Conservation (phyloP, 2,113 vertebrate species). For the Ginglymostoma cirratum region DNA sequence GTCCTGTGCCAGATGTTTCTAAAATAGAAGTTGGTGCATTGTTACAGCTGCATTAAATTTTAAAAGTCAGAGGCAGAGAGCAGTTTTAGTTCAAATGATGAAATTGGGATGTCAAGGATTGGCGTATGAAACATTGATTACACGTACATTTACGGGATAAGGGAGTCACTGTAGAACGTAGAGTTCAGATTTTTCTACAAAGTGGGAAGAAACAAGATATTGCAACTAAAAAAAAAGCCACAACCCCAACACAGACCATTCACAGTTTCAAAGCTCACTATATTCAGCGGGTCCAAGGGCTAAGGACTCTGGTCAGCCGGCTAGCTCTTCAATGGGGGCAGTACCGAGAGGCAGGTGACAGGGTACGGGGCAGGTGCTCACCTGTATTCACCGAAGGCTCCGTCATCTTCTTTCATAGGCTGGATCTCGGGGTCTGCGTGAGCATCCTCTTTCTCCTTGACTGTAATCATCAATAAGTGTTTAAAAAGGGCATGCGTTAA, state of each 20-base stretch:
- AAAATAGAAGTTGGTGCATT: neutral
- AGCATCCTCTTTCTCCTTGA: slow-evolving; percentile 97
- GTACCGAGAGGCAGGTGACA: slow-evolving; percentile 37
- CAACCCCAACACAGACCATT: neutral
- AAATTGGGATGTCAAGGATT: neutral
- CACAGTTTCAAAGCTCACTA: slow-evolving; percentile 32
- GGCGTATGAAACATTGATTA: neutral
- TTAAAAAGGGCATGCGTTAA: slow-evolving; percentile 9
- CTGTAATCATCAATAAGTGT: slow-evolving; percentile 51
- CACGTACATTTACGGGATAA: neutral
- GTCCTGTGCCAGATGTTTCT: neutral
- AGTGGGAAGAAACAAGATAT: neutral
- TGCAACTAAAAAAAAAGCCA: neutral
- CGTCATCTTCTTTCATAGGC: slow-evolving; percentile 98
- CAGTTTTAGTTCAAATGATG: neutral
- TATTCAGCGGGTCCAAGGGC: neutral
- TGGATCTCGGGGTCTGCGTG: slow-evolving; percentile 97
- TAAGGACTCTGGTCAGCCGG: neutral
- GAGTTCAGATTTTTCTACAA: neutral
- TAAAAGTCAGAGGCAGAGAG: neutral
- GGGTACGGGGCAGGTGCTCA: slow-evolving; percentile 55
- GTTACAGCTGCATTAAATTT: neutral
- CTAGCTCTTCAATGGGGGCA: slow-evolving; percentile 1
- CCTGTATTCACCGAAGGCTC: slow-evolving; percentile 98
- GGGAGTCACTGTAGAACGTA: neutral